Conservation (phyloP, 1,140 invertebrate species). For the Drosophila orena region DNA sequence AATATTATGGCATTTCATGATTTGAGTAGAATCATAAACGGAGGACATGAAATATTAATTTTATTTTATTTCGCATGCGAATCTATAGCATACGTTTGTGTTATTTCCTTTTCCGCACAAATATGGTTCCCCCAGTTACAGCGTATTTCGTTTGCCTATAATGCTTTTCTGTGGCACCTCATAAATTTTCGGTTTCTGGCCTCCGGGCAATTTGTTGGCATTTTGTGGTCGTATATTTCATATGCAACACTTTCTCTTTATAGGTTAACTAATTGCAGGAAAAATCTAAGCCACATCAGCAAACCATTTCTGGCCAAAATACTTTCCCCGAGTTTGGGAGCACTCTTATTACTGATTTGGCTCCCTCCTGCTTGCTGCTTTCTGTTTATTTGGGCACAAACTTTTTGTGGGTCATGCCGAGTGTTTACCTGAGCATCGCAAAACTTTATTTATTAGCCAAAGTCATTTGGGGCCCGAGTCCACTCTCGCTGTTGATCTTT, state of each 20-base stretch:
- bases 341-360: slow-evolving; percentile 16
- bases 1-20: neutral
- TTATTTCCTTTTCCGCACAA: neutral
- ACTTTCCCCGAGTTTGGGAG: slow-evolving; percentile 14
- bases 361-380: slow-evolving; percentile 16
- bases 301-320: slow-evolving; percentile 30
- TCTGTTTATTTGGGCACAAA: slow-evolving; percentile 39
- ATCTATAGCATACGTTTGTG: neutral
- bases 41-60: neutral
- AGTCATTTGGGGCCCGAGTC: slow-evolving; percentile 39
- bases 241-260: slow-evolving; percentile 46
- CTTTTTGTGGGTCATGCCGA: slow-evolving; percentile 47
- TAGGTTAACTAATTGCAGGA: slow-evolving; percentile 49
- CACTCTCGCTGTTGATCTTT: slow-evolving; percentile 40
- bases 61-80: neutral
- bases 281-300: slow-evolving; percentile 37
- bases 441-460: slow-evolving; percentile 54
- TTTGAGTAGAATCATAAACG: neutral
- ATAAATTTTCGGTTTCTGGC: slow-evolving; percentile 33
- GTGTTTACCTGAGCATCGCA: slow-evolving; percentile 38
- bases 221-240: slow-evolving; percentile 41
- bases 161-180: neutral
- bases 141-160: neutral
- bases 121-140: neutral
- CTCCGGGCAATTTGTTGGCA: slow-evolving; percentile 27